Conservation (phyloP, 2,797 vertebrate species). For the Tadarida brasiliensis region DNA sequence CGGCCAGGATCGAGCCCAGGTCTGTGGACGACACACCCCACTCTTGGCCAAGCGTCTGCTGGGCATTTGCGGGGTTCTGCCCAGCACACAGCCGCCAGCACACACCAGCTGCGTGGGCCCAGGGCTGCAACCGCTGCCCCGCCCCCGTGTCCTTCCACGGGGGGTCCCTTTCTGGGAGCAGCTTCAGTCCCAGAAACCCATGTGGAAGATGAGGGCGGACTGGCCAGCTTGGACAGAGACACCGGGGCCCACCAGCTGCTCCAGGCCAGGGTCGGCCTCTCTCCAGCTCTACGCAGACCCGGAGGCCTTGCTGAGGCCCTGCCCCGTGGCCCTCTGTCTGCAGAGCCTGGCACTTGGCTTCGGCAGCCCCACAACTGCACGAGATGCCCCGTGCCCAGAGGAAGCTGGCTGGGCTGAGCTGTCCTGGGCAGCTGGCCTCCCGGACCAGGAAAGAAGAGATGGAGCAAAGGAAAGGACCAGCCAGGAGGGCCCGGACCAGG, state of each 20-base stretch:
- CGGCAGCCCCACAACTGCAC: accelerated
- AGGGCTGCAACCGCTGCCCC: accelerated
- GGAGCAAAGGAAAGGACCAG: too few species aligned
- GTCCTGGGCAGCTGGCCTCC: background rate
- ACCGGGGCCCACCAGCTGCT: background rate
- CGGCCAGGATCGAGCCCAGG: background rate
- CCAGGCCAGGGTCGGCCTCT: too few species aligned
- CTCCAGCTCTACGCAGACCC: background rate
- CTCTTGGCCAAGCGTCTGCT: background rate
- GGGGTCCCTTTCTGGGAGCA: background rate
- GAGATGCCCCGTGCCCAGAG: background rate
- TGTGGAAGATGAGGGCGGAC: background rate
- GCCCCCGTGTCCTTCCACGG: accelerated
- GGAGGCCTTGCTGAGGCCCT: background rate
- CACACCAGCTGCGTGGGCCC: background rate
- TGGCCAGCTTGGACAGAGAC: background rate
- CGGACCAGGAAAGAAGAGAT: background rate
- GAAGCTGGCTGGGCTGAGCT: background rate
- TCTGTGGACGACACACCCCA: background rate
- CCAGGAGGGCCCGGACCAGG: too few species aligned
- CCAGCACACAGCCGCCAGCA: accelerated
- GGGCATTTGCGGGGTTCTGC: too few species aligned
- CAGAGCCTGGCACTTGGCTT: accelerated
- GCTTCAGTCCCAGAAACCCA: background rate
- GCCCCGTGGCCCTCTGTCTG: background rate